Base-by-base conservation (phyloP, 2,113 vertebrate genomes). In the Gobius niger region DNA sequence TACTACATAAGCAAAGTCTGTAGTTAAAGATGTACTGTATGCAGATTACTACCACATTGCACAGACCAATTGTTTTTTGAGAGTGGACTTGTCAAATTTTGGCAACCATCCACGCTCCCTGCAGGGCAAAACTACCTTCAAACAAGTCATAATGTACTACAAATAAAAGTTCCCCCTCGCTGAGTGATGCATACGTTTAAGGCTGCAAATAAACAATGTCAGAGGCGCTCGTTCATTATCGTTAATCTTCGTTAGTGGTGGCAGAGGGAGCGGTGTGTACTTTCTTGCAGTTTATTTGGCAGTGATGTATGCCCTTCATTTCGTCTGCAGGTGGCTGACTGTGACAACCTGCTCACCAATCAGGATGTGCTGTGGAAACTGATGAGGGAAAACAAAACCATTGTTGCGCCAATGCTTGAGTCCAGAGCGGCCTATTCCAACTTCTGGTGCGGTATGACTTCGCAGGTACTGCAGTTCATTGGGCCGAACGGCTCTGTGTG, bases 401-500 rank as follows among this genome's bases (percentile, higher is more conserved):
- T 98, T 10, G 94, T 95, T 68, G 94, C 96, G 0, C 96, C 96
- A 0, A 97, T 98, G 96, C 88, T 98, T 11, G 96, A 98, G 82
- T 98, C 96, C 70, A 94, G 95, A 74, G 92, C 94, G 0, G 92
- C 96, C 0, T 98, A 98, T 75, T 98, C 96, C 7, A 98, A 98
- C 88, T 98, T 95, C 92, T 98, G 96, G 96, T 96, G 96, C 10
- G 96, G 96, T 75, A 97, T 98, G 91, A 98, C 96, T 1, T 94
- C 96, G 15, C 95, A 98, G 96, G 97, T 92, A 85, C 44, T 41
- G 44, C 11, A 34, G 24, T 4, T 34, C 5, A 34, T 34, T 34
- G 24, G 24, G 24, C 24, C 5, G 24, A 46, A 18, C 13, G 3
- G 13, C 13, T 49, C 14, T 49, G 47, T 13, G 4, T 49, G 47